Base-by-base conservation (phyloP, 2,113 vertebrate species). In the Monarcha castaneiventris region DNA sequence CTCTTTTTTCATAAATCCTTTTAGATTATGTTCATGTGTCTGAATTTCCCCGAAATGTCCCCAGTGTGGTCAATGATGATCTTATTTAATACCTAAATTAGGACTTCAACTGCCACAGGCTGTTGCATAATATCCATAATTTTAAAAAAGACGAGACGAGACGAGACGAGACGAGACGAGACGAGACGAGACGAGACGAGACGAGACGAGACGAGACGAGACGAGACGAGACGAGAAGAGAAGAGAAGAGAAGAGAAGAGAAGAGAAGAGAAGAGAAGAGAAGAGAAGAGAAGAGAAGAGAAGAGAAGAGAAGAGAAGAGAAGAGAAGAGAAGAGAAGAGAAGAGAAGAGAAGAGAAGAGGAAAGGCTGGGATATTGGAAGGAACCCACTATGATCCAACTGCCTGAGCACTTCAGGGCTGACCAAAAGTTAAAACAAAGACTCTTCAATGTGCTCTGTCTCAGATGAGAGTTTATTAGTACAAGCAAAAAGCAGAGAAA, bases 401-500 rank as follows among this genome's bases (percentile, higher is more conserved):
- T 59, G 16, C 52, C 64, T 72, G 75, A 89, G 30, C 16, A 26
- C 37, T 66, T 56, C 75, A 67, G 48, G 19, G 19, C 75, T 77
- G 39, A 62, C 64, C 59, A 58, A 13, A 85, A 30, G 10, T 63
- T 72, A 32, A 56, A 76, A 22, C 35, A 44, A 73, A 80, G 39
- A 14, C 18, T 29, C 52, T 26, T 48, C 52, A 37, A 0, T 32
- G 69, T 84, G 29, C 51, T 94, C 29, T 77, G 39, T 23, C 68
- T 84, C 48, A 35, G 64, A 23, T 20, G 54, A 81, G 51, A 87
- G 52, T 89, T 95, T 78, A 87, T 92, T 81, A 96, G 92, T 67
- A 16, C 6, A 37, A 93, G 79, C 89, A 90, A 37, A 73, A 84
- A 84, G 85, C 87, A 52, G 0, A 18, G 76, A 58, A 81, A 64